Conservation (phyloP, 2,888 invertebrate species). For the Subacronicta megacephala region DNA sequence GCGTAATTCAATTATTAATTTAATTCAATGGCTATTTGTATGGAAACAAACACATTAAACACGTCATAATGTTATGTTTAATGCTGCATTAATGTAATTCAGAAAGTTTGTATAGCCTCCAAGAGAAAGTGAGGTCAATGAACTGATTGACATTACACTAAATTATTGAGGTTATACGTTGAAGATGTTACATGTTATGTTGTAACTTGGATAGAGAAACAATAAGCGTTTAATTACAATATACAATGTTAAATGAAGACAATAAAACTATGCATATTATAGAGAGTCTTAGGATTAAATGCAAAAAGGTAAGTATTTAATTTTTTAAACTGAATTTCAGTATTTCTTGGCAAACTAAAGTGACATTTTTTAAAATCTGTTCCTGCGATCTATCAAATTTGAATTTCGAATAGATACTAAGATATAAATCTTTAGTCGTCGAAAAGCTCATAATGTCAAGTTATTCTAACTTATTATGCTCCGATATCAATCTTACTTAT, state of each 20-base stretch:
- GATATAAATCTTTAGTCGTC: no score
- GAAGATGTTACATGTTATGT: slow-evolving; percentile 26
- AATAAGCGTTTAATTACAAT: slow-evolving; percentile 1
- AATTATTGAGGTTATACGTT: slow-evolving; percentile 36
- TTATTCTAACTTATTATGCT: no score
- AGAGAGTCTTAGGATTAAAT: no score
- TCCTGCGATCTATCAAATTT: background rate
- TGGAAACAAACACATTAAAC: slow-evolving; percentile 32
- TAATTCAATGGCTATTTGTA: slow-evolving; percentile 24
- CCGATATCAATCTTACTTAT: no score
- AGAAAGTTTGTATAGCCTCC: slow-evolving; percentile 47
- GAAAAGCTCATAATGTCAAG: no score
- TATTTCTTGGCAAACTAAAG: no score
- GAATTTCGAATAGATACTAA: background rate
- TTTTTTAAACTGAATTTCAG: no score
- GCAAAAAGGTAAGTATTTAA: no score
- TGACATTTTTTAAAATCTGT: no score
- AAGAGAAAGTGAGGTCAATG: slow-evolving; percentile 56
- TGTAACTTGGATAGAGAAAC: slow-evolving; percentile 8
- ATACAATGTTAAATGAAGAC: background rate
- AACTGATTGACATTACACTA: slow-evolving; percentile 51
- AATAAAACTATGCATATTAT: no score
- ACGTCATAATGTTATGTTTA: slow-evolving; percentile 31
- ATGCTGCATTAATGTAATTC: slow-evolving; percentile 46
- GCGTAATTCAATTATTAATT: slow-evolving; percentile 4